Percentiles rank a stretch among this genome's conserved stretches.
Conservation (phyloP, 2,888 invertebrate genomes). For the Ypsolopha sequella region DNA sequence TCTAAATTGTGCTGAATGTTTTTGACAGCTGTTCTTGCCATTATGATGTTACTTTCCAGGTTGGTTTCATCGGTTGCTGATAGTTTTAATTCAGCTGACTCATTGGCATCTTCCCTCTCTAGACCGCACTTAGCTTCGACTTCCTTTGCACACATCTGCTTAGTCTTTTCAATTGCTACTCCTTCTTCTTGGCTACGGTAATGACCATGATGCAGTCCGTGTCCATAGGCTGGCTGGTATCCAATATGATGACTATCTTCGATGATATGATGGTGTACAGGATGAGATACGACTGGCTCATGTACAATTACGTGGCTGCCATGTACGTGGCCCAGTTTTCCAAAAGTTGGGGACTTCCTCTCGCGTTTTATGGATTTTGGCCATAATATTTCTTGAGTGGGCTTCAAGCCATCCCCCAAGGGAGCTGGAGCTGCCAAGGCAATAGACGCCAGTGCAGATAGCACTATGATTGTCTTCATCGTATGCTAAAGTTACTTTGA, state of each 20-base stretch:
- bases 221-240: neutral
- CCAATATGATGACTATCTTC: neutral
- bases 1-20: constrained; percentile 39
- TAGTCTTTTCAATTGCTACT: too few species aligned
- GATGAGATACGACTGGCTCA: neutral
- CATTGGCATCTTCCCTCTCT: constrained; percentile 10
- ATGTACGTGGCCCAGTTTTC: neutral
- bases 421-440: constrained; percentile 39
- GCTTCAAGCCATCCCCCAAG: constrained; percentile 9
- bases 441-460: constrained; percentile 37
- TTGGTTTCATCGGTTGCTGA: constrained; percentile 22
- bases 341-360: constrained; percentile 25
- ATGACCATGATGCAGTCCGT: neutral
- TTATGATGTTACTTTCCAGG: constrained; percentile 42
- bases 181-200: too few species aligned
- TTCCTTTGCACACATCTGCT: constrained; percentile 30
- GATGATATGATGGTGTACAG: neutral
- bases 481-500: constrained; percentile 18
- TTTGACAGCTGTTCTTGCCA: constrained; percentile 55
- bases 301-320: neutral
- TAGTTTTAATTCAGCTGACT: constrained; percentile 20
- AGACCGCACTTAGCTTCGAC: constrained; percentile 50
- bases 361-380: constrained; percentile 25
- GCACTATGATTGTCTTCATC: constrained; percentile 51
- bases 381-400: neutral